Conservation (phyloP, 2,888 invertebrate genomes). For the Dasysyrphus tricinctus region DNA sequence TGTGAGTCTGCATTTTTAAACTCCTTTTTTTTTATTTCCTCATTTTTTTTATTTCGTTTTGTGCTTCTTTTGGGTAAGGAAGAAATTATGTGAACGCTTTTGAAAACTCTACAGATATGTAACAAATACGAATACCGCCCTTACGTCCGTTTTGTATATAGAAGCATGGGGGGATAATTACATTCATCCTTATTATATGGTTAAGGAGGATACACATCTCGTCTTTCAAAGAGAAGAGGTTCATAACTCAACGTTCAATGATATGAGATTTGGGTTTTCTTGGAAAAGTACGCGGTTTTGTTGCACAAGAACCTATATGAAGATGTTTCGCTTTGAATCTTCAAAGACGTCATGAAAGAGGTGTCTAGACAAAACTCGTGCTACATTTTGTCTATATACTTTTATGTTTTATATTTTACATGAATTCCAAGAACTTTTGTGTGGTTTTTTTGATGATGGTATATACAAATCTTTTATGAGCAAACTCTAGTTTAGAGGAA, state of each 20-base stretch:
- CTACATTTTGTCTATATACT: slow-evolving; percentile 38
- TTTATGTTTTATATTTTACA: not conserved
- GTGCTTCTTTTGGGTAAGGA: slow-evolving; percentile 13
- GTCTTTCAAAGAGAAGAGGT: slow-evolving; percentile 42
- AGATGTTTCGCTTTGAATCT: slow-evolving; percentile 50
- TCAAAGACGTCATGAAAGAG: slow-evolving; percentile 62
- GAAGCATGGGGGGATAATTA: slow-evolving; percentile 61
- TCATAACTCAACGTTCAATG: slow-evolving; percentile 58
- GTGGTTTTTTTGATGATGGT: not conserved
- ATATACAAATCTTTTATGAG: not conserved
- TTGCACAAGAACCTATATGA: slow-evolving; percentile 35
- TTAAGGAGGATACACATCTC: not conserved
- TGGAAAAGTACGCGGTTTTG: slow-evolving; percentile 49
- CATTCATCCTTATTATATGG: slow-evolving; percentile 39
- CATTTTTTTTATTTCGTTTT: not conserved
- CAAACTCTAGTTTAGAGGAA: not conserved
- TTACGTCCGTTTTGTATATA: slow-evolving; percentile 6
- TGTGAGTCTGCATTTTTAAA: slow-evolving; percentile 74
- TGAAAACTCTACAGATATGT: not conserved
- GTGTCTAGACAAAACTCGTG: slow-evolving; percentile 70
- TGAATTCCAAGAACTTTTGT: not conserved
- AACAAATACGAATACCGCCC: slow-evolving; percentile 44
- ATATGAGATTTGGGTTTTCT: slow-evolving; percentile 65
- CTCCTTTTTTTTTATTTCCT: slow-evolving; percentile 35
- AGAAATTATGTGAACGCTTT: slow-evolving; percentile 5